Percentiles rank a stretch among this genome's conserved stretches.
These are phyloP conservation scores for Lepidostoma basale DNA, from an alignment of 1,140 invertebrate species.

Conservation along the genomic window DNA sequence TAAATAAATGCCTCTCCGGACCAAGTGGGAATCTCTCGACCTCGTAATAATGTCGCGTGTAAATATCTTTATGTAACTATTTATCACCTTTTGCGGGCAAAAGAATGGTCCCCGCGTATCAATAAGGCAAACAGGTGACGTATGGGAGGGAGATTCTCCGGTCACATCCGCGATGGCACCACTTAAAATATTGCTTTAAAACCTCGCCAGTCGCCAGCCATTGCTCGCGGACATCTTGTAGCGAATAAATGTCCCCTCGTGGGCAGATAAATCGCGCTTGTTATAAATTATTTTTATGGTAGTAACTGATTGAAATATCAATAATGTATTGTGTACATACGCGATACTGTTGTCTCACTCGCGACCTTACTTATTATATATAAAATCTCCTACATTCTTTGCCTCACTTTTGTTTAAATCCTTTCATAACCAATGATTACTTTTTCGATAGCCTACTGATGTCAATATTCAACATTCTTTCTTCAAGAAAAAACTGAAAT, in stretches of 20 bases:
- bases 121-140: constrained; percentile 18
- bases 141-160: constrained; percentile 2
- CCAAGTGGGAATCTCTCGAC: constrained; percentile 6
- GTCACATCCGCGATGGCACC: constrained; percentile 6
- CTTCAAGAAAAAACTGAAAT: too few species aligned
- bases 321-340: not conserved
- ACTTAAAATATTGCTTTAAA: constrained; percentile 5
- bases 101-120: constrained; percentile 16
- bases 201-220: not conserved
- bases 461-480: too few species aligned
- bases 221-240: not conserved
- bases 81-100: constrained; percentile 15
- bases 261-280: constrained; percentile 1
- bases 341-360: too few species aligned
- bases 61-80: constrained; percentile 18
- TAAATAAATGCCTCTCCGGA: too few species aligned
- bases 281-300: not conserved
- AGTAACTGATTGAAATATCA: constrained; percentile 12
- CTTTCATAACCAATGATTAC: too few species aligned
- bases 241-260: constrained; percentile 5
- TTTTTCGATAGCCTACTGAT: too few species aligned
- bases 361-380: too few species aligned
- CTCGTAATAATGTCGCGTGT: not conserved
- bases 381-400: too few species aligned
- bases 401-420: too few species aligned